phyloP scores from a whole-genome alignment of 2,113 vertebrate genomes.

The Thamnophis sirtalis region DNA sequence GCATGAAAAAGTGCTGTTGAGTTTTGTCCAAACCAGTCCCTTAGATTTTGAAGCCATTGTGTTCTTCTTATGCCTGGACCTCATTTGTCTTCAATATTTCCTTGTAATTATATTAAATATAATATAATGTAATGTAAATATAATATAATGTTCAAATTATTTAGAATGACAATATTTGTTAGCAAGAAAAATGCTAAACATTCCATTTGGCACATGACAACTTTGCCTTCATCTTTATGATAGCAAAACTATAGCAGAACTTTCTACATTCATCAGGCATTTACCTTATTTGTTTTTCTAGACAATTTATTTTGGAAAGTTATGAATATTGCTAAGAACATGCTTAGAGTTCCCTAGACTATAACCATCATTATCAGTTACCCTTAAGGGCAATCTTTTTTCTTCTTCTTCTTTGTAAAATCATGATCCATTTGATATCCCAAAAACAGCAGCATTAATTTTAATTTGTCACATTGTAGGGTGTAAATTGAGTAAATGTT shows the following conservation, averaged over 20 bases:
- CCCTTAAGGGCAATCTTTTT: slow-evolving; percentile 60
- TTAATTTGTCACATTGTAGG: slow-evolving; percentile 75
- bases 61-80: no score
- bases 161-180: not conserved
- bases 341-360: slow-evolving; percentile 16
- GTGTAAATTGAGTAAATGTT: slow-evolving; percentile 78
- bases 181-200: not conserved
- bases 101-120: no score
- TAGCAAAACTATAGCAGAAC: slow-evolving; percentile 2
- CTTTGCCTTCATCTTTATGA: not conserved
- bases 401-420: slow-evolving; percentile 65
- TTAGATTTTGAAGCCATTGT: no score
- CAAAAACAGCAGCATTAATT: slow-evolving; percentile 76
- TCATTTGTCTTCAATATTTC: no score
- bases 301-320: slow-evolving; percentile 42
- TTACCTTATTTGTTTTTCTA: slow-evolving; percentile 40
- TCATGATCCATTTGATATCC: slow-evolving; percentile 73
- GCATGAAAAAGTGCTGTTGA: no score
- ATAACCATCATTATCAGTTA: slow-evolving; percentile 58
- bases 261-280: slow-evolving; percentile 13
- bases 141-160: no score
- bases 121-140: no score
- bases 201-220: not conserved
- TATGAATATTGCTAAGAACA: slow-evolving; percentile 38
- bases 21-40: no score